Conservation (phyloP, 2,888 invertebrate genomes). For the Labia minor region DNA sequence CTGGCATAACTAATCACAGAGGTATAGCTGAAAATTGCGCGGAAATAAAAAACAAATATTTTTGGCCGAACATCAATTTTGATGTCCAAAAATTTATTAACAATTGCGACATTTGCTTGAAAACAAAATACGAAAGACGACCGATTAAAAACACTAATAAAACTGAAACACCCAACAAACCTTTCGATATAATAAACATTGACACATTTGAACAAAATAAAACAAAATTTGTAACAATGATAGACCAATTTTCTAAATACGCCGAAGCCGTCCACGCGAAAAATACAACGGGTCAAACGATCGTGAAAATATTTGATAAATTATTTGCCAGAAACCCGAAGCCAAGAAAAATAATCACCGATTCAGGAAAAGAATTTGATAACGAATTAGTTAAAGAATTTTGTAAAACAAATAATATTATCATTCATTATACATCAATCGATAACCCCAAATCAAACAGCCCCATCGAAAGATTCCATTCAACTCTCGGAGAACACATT, state of each 20-base stretch:
- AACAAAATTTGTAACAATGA: background rate
- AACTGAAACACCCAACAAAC: background rate
- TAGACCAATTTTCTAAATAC: background rate
- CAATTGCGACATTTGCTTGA: background rate
- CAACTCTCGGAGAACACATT: background rate
- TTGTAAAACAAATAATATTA: background rate
- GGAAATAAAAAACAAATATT: background rate
- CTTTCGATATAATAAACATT: background rate
- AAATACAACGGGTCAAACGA: background rate
- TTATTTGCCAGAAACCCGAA: background rate
- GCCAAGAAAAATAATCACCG: background rate
- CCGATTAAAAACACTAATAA: background rate
- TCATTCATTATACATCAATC: background rate
- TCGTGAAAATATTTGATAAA: background rate
- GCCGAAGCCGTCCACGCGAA: background rate
- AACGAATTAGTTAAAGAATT: background rate
- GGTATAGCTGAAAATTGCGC: background rate
- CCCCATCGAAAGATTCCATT: background rate
- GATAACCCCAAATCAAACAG: too few relatives aligned
- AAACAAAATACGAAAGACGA: background rate
- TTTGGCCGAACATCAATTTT: background rate
- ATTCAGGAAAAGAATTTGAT: background rate
- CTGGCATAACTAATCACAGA: background rate
- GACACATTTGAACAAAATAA: background rate
- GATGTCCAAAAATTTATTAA: background rate